phyloP scores from a whole-genome alignment of 2,888 invertebrate genomes.

The Amphipoea oculea region DNA sequence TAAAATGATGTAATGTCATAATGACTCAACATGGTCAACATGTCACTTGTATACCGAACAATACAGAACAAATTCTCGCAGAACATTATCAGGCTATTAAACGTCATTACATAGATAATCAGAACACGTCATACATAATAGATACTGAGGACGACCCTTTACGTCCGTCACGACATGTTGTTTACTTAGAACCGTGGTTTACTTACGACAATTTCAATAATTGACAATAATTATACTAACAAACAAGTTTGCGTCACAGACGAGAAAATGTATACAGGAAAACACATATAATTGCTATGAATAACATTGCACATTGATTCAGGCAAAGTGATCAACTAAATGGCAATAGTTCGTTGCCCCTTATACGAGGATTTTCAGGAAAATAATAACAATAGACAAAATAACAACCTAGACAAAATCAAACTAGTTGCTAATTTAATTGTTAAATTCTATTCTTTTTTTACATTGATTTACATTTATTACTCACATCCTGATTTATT shows the following conservation, averaged over 20 bases:
- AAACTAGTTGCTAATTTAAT: too few relatives aligned
- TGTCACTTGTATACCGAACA: neutral
- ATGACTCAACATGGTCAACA: conserved; percentile 26
- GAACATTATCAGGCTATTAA: neutral
- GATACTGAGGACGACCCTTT: conserved; percentile 1
- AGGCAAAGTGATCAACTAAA: neutral
- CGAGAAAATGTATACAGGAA: conserved; percentile 26
- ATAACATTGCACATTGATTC: conserved; percentile 3
- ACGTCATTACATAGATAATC: conserved; percentile 29
- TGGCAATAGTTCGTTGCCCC: neutral
- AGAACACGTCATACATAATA: neutral
- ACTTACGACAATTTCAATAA: conserved; percentile 24
- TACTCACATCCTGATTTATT: too few relatives aligned
- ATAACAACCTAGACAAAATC: too few relatives aligned
- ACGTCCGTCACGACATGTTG: conserved; percentile 16
- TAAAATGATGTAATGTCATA: conserved; percentile 10
- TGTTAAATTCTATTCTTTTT: too few relatives aligned
- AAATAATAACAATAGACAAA: neutral
- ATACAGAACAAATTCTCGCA: neutral
- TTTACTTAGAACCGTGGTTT: conserved; percentile 32
- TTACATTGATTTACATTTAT: too few relatives aligned
- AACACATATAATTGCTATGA: neutral
- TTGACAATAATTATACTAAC: conserved; percentile 22
- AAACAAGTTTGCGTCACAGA: neutral
- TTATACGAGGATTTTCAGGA: neutral